Conservation (phyloP, 2,113 vertebrate genomes). For the Spermophilus dauricus region DNA sequence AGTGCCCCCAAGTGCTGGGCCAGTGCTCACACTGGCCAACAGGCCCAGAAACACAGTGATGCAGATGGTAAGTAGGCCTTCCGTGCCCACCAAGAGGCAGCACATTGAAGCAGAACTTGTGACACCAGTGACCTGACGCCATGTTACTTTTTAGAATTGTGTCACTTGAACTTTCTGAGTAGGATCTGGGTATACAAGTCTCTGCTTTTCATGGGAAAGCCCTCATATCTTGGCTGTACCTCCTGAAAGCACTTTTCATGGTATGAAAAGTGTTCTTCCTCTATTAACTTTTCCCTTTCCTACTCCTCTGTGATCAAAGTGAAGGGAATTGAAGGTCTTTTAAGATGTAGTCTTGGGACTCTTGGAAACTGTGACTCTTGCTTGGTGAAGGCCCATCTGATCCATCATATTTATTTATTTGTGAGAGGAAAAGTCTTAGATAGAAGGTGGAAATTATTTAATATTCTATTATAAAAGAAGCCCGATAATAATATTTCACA, state of each 20-base stretch:
- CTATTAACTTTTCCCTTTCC: background rate
- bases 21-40: background rate
- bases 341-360: background rate
- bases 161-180: slow-evolving; percentile 25
- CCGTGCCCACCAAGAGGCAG: background rate
- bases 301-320: background rate
- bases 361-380: background rate
- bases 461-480: background rate
- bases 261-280: background rate
- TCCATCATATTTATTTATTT: background rate
- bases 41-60: background rate
- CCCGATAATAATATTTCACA: background rate
- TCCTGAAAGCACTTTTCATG: background rate
- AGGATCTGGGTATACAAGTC: background rate
- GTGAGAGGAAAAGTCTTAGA: background rate
- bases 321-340: background rate
- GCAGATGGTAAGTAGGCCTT: background rate
- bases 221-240: background rate
- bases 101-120: background rate
- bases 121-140: background rate
- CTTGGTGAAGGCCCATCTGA: background rate
- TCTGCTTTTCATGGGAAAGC: background rate
- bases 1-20: background rate
- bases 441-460: background rate
- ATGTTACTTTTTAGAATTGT: background rate